These are phyloP conservation scores for Plebejus anna DNA, from an alignment of 2,888 invertebrate genomes.

Conservation along the genomic window DNA sequence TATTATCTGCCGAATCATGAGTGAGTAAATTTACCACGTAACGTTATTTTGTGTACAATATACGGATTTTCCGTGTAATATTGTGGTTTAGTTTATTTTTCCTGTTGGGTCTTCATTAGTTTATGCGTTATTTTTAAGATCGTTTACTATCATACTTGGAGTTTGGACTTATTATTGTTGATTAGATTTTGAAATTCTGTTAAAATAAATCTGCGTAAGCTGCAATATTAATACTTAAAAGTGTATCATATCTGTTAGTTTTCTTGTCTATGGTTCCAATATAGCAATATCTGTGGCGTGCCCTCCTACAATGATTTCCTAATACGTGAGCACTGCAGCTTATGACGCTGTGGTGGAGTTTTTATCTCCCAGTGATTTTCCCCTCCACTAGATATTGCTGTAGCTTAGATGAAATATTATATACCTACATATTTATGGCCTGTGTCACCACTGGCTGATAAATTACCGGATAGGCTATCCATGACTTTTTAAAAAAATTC, in stretches of 20 bases:
- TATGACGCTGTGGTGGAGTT: constrained; percentile 3
- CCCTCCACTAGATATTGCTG: background rate
- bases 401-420: background rate
- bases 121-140: too few relatives aligned
- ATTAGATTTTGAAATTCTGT: too few relatives aligned
- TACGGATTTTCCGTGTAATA: background rate
- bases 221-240: background rate
- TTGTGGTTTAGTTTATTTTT: background rate
- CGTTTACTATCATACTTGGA: too few relatives aligned
- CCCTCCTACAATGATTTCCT: constrained; percentile 17
- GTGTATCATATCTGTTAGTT: background rate
- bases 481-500: too few relatives aligned
- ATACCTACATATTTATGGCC: background rate
- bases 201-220: too few relatives aligned
- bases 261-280: background rate
- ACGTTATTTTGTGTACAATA: background rate
- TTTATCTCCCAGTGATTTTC: background rate
- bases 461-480: too few relatives aligned
- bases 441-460: too few relatives aligned
- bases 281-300: constrained; percentile 9
- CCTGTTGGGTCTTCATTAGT: background rate
- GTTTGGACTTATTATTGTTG: too few relatives aligned
- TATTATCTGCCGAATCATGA: background rate
- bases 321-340: constrained; percentile 14
- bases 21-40: background rate